Percentiles rank a stretch among this genome's conserved stretches.
Evolutionary conservation across 2,888 invertebrate species (phyloP).

Genomic region (Habrosyne pyritoides): DNA sequence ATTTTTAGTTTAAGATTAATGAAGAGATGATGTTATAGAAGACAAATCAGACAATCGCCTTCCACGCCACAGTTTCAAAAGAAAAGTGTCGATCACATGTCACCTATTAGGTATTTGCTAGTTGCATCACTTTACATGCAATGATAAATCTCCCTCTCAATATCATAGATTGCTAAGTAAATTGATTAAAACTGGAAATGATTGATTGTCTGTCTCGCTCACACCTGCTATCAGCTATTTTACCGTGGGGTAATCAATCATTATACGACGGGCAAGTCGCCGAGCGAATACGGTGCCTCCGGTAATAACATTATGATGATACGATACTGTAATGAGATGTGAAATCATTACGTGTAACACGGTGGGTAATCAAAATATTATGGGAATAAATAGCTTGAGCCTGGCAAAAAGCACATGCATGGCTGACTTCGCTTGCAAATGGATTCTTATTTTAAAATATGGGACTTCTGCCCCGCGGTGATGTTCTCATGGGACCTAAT

Average conservation of each 20-base stretch:
- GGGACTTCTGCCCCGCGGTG: too few relatives aligned
- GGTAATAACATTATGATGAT: neutral
- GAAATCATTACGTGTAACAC: constrained; percentile 2
- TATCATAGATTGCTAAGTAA: constrained; percentile 59
- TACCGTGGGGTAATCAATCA: constrained; percentile 41
- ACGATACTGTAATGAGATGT: neutral
- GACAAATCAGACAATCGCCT: too few relatives aligned
- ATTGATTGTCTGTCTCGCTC: constrained; percentile 61
- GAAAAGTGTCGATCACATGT: too few relatives aligned
- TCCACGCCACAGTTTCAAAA: too few relatives aligned
- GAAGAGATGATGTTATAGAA: too few relatives aligned
- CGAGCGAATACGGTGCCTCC: neutral
- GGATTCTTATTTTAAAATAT: too few relatives aligned
- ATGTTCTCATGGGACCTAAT: too few relatives aligned
- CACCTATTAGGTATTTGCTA: neutral
- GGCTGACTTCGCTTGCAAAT: neutral
- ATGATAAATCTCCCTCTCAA: constrained; percentile 43
- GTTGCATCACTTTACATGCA: neutral
- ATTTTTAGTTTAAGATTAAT: too few relatives aligned
- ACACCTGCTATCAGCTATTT: constrained; percentile 64
- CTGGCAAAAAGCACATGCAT: neutral
- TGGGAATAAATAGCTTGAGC: neutral
- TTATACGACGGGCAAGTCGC: neutral
- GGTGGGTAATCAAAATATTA: constrained; percentile 1
- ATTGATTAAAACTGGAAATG: constrained; percentile 73